These are phyloP conservation scores for Miltochrista miniata DNA, from an alignment of 2,888 invertebrate species.

Conservation along the genomic window DNA sequence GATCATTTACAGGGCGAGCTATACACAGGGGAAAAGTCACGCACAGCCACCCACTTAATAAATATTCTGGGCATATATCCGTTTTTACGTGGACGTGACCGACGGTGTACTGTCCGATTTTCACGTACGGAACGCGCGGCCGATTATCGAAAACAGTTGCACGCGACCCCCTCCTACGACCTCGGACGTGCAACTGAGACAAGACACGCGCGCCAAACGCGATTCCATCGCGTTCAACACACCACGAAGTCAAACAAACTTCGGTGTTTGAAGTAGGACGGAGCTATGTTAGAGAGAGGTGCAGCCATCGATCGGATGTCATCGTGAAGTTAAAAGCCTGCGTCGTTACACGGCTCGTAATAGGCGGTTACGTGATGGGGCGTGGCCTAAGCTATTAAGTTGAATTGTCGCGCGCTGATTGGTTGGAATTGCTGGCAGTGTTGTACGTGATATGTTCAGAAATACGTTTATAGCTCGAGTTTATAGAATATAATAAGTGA, in stretches of 20 bases:
- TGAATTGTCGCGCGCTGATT: slow-evolving; percentile 82
- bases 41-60: slow-evolving; percentile 84
- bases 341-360: slow-evolving; percentile 82
- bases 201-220: slow-evolving; percentile 80
- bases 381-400: slow-evolving; percentile 82
- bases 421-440: slow-evolving; percentile 82
- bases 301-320: slow-evolving; percentile 71
- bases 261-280: slow-evolving; percentile 67
- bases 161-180: slow-evolving; percentile 80
- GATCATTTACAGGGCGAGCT: slow-evolving; percentile 75
- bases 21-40: slow-evolving; percentile 82
- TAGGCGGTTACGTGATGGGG: slow-evolving; percentile 84
- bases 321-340: slow-evolving; percentile 81
- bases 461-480: slow-evolving; percentile 81
- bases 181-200: slow-evolving; percentile 81
- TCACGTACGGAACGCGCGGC: slow-evolving; percentile 82
- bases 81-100: slow-evolving; percentile 83
- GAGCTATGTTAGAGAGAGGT: slow-evolving; percentile 53
- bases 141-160: slow-evolving; percentile 84
- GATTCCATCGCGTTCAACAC: slow-evolving; percentile 79
- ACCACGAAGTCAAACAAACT: slow-evolving; percentile 48
- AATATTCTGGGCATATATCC: slow-evolving; percentile 86
- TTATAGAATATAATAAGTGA: slow-evolving; percentile 83
- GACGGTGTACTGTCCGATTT: slow-evolving; percentile 79
- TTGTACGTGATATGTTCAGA: slow-evolving; percentile 82